Conservation (phyloP, 1,140 invertebrate genomes). For the Temnothorax curvispinosus region DNA sequence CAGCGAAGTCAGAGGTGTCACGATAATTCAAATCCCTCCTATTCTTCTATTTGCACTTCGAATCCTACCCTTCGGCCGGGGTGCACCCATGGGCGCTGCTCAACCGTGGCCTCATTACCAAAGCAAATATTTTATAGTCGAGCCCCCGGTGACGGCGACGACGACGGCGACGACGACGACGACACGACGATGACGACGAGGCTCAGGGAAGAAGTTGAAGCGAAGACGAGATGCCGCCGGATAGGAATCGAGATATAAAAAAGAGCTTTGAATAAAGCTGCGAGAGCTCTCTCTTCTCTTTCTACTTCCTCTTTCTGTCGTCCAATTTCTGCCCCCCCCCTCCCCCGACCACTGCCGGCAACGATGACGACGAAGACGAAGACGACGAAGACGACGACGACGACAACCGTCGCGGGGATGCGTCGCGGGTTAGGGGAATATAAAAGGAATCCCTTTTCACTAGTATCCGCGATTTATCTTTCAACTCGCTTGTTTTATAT, state of each 20-base stretch:
- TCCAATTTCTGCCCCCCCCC: constrained; percentile 74
- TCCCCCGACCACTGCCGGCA: constrained; percentile 41
- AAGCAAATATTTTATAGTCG: constrained; percentile 86
- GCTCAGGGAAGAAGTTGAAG: constrained; percentile 59
- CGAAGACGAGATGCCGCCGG: constrained; percentile 62
- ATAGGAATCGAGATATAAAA: constrained; percentile 72
- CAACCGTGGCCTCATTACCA: constrained; percentile 85
- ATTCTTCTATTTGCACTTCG: constrained; percentile 83
- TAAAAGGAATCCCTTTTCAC: constrained; percentile 79
- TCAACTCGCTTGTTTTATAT: constrained; percentile 82
- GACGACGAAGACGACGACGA: not conserved
- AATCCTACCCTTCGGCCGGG: constrained; percentile 77
- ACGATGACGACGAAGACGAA: constrained; percentile 43
- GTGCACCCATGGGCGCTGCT: constrained; percentile 68
- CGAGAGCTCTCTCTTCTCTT: constrained; percentile 75
- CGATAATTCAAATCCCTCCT: constrained; percentile 79
- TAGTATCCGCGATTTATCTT: constrained; percentile 81
- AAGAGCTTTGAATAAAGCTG: constrained; percentile 75
- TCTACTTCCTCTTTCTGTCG: constrained; percentile 76
- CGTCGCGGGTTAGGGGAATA: constrained; percentile 55
- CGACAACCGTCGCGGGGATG: constrained; percentile 1
- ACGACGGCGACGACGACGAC: constrained; percentile 57
- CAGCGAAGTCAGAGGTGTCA: constrained; percentile 75
- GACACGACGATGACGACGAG: constrained; percentile 65
- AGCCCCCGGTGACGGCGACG: constrained; percentile 73